Base-by-base conservation (phyloP, 1,140 invertebrate species). In the Sitophilus oryzae region DNA sequence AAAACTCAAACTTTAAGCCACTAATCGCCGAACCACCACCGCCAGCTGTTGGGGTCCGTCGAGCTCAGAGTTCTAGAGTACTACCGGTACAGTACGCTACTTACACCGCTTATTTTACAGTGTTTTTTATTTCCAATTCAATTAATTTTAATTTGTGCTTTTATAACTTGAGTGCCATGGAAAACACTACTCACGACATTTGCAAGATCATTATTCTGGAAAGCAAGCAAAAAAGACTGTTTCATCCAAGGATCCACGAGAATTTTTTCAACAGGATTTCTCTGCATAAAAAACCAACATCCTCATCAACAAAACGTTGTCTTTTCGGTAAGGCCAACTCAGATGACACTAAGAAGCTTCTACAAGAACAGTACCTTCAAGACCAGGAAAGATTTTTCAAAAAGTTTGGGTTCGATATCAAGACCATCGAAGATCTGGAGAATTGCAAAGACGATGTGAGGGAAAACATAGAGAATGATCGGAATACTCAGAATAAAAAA, bases 331-430 rank as follows among this genome's bases (percentile, higher is more conserved):
- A 58, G 20, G 36, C 56, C 14, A 47, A 58, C 34, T 50, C 52
- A 0, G 54, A 42, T 3, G 59, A 61, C 15, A 65, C 63, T 4
- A 52, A 46, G 20, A 48, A 49, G 20, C 53, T 65, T 56, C 23
- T 65, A 11, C 44, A 63, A 11, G 59, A 65, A 36, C 62, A 65
- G 34, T 60, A 56, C 46, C 45, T 38, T 8, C 22, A 44, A 2
- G 63, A 65, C 21, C 49, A 47, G n/a, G 37, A 56, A 20, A 21
- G 63, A 11, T 61, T 65, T 38, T 44, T 50, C 15, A 30, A 48
- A 4, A 46, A 53, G 21, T 65, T 63, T 16, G 63, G 63, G 1
- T 50, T 65, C 14, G 56, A 63, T 38, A 45, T 65, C n/a, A 49
- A 57, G 30, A 56, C 52, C 2, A 34, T 65, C 2, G 63, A 65